phyloP scores from a whole-genome alignment of 2,888 invertebrate genomes.

The Mactromeris polynyma region DNA sequence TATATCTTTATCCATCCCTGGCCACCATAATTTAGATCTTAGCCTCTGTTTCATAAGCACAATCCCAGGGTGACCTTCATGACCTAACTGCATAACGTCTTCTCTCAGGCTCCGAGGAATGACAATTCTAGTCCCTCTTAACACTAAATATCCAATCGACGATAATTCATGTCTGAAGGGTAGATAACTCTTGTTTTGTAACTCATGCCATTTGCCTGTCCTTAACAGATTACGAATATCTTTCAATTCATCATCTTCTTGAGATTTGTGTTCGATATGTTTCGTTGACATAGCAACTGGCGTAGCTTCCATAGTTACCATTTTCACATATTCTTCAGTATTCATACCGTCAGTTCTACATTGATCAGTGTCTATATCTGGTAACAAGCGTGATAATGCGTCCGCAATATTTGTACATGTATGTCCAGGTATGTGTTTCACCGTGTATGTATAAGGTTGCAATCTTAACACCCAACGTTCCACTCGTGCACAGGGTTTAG shows the following conservation, averaged over 20 bases:
- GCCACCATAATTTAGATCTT: constrained; percentile 74
- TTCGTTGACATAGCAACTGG: constrained; percentile 36
- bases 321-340: constrained; percentile 43
- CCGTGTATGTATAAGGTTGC: constrained; percentile 63
- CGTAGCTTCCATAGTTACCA: constrained; percentile 27
- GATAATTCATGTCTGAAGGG: constrained; percentile 55
- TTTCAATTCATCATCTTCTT: background rate
- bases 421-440: constrained; percentile 52
- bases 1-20: no score
- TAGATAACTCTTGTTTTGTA: constrained; percentile 45
- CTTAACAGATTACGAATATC: background rate
- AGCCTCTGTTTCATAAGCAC: constrained; percentile 65
- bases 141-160: constrained; percentile 59
- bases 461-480: constrained; percentile 74
- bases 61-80: no score
- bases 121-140: constrained; percentile 64
- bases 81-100: constrained; percentile 39
- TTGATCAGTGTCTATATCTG: background rate
- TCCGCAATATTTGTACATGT: constrained; percentile 57
- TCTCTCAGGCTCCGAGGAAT: constrained; percentile 59
- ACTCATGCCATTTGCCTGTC: constrained; percentile 43
- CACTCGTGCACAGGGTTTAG: constrained; percentile 77
- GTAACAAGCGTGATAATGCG: constrained; percentile 48
- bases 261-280: constrained; percentile 22
- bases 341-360: background rate